Conservation (phyloP, 1,140 invertebrate species). For the Steinernema khuongi region DNA sequence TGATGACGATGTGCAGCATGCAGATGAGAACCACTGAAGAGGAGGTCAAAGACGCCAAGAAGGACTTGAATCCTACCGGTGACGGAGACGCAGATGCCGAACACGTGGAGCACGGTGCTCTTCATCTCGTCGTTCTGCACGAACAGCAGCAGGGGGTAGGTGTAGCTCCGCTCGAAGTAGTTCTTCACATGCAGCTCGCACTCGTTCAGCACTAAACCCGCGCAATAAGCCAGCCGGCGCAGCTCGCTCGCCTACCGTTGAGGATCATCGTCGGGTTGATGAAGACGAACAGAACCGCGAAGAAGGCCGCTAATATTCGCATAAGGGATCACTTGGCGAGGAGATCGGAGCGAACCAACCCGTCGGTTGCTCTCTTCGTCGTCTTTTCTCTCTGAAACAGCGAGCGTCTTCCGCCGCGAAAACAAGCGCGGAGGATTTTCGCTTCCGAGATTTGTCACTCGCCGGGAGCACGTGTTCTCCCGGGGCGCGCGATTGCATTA, state of each 20-base stretch:
- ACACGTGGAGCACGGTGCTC: background rate
- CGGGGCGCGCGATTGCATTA: background rate
- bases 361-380: background rate
- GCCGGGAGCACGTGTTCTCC: background rate
- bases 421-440: background rate
- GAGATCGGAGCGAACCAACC: background rate
- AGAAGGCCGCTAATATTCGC: conserved; percentile 35
- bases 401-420: background rate
- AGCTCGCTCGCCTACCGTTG: conserved; percentile 25
- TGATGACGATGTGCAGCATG: conserved; percentile 26
- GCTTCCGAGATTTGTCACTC: background rate
- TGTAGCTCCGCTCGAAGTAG: conserved; percentile 7
- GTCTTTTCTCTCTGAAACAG: background rate
- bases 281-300: conserved; percentile 35
- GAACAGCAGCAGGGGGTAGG: background rate
- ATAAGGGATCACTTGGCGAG: conserved; percentile 13
- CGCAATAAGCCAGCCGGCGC: no score
- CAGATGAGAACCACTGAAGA: conserved; percentile 14
- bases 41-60: background rate
- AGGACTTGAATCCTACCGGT: conserved; percentile 7
- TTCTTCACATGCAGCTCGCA: conserved; percentile 8
- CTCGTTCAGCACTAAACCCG: background rate
- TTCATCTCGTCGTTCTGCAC: conserved; percentile 7
- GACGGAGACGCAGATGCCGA: conserved; percentile 1
- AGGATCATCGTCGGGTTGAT: conserved; percentile 36